Evolutionary conservation across 2,797 vertebrate genomes (phyloP), one percentile per base, ranked within the genome.

Genomic region (Danionella dracula): DNA sequence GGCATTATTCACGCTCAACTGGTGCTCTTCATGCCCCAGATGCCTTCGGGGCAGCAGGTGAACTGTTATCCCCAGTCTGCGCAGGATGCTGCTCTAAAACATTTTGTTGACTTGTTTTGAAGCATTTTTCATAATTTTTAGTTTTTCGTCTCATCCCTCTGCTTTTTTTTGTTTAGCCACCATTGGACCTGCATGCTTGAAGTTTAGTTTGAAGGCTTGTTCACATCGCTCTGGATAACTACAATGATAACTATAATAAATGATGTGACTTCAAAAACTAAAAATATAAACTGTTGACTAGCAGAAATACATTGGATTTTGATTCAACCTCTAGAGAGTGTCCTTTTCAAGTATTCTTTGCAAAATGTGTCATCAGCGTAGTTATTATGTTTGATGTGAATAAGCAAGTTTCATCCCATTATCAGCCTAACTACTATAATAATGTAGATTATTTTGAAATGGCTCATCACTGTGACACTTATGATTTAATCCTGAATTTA

Each of bases 1-100:
- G 96, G 84, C 95, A 94, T 89, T 95, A 97, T 86, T 99, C 96
- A 90, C 92, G 96, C 91, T 99, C 96, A 70, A 97, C 96, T 68
- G 95, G 96, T 88, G 94, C 96, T 78, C 96, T 99, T 83, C 95
- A 93, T 88, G 82, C 92, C 83, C 89, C 95, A 83, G 96, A 99
- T 77, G 88, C 84, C 84, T 97, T 91, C 81, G 95, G 94, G 88
- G 92, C 93, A 83, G 79, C 96, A 99, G 96, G 96, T 99, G 94
- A 98, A 81, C 85, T 89, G 84, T 56, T 72, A 82, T n/a, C 78
- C 81, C 80, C 83, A 83, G 71, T 82, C 87, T 88, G 80, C 83
- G 75, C 19, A 51, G 44, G 70, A 82, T 34, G 68, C 12, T 74
- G 31, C 68, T 62, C 8, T 49, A 46, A 27, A 55, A 21, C 62